These are phyloP conservation scores for Lasioglossum figueresi DNA, from an alignment of 2,888 invertebrate genomes.

Conservation along the genomic window DNA sequence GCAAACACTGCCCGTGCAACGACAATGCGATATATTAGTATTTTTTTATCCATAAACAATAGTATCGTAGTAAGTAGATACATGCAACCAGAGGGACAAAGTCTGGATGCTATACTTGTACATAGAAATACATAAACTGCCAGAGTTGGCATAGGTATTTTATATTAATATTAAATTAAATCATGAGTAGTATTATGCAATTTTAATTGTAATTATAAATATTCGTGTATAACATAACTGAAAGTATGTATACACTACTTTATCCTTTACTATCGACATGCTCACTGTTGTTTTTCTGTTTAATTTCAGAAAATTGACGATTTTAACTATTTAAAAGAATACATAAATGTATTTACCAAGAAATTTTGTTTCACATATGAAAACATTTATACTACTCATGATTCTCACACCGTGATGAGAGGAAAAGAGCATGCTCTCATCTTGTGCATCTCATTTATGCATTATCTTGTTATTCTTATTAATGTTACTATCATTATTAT, in stretches of 20 bases:
- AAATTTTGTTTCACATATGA: conserved; percentile 11
- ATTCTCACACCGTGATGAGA: conserved; percentile 62
- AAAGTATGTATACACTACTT: not conserved
- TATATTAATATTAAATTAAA: conserved; percentile 76
- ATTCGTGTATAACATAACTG: conserved; percentile 62
- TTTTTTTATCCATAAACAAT: conserved; percentile 82
- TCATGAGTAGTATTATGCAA: conserved; percentile 77
- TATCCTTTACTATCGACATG: not conserved
- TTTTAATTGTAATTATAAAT: conserved; percentile 74
- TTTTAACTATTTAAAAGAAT: conserved; percentile 1
- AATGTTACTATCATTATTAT: conserved; percentile 81
- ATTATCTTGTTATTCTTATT: conserved; percentile 81
- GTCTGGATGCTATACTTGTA: conserved; percentile 80
- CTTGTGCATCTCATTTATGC: conserved; percentile 76
- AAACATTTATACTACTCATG: conserved; percentile 59
- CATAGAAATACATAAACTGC: conserved; percentile 79
- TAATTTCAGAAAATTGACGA: not conserved
- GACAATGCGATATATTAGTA: conserved; percentile 83
- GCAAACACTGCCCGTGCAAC: conserved; percentile 83
- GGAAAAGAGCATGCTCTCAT: conserved; percentile 60
- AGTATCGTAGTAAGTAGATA: conserved; percentile 79
- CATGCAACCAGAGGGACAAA: conserved; percentile 70
- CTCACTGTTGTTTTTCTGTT: not conserved
- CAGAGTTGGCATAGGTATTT: conserved; percentile 76
- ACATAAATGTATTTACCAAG: conserved; percentile 31